Conservation (phyloP, 2,888 invertebrate genomes). For the Papilio demoleus region DNA sequence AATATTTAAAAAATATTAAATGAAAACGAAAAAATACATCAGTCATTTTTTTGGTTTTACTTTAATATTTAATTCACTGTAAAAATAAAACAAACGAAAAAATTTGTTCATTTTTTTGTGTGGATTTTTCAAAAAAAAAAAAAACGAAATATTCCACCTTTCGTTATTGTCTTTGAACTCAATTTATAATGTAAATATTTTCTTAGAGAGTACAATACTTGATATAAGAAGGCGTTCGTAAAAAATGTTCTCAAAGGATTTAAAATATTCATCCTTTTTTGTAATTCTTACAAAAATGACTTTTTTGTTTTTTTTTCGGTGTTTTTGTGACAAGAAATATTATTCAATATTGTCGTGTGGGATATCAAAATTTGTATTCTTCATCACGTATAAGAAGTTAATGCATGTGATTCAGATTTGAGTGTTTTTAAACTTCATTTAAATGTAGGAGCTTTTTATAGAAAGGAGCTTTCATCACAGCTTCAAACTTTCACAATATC, state of each 20-base stretch:
- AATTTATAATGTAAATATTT: conserved; percentile 25
- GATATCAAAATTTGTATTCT: neutral
- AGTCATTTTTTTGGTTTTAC: no score
- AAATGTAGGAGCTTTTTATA: conserved; percentile 1
- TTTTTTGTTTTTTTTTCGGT: no score
- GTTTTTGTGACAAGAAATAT: neutral
- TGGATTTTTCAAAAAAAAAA: neutral
- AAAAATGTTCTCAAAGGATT: conserved; percentile 9
- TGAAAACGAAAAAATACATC: no score
- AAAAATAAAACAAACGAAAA: neutral
- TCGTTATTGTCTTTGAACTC: neutral
- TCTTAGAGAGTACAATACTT: neutral
- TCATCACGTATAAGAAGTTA: neutral
- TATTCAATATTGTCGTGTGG: neutral
- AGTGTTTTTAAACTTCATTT: neutral
- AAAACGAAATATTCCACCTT: neutral
- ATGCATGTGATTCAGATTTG: neutral
- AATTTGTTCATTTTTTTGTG: neutral
- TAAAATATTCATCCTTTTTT: no score
- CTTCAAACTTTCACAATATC: conserved; percentile 20
- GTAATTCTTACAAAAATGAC: neutral
- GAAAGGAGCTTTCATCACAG: conserved; percentile 12
- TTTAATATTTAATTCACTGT: neutral
- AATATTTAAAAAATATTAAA: no score
- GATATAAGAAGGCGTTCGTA: neutral